phyloP scores from a whole-genome alignment of 2,797 vertebrate species.

The Hippocampus kuda region DNA sequence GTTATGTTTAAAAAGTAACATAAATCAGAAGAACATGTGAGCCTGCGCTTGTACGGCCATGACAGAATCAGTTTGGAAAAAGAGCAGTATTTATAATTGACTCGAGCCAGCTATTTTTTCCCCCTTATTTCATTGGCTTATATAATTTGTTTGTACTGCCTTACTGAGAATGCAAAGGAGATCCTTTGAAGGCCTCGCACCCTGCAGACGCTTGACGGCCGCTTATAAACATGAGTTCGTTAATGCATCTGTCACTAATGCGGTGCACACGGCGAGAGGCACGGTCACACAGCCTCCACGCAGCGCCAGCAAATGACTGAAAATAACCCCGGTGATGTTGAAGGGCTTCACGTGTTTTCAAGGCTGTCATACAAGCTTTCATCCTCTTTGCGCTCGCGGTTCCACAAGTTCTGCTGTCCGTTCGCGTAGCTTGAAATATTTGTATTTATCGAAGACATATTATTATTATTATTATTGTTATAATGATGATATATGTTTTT shows the following conservation, averaged over 20 bases:
- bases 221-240: slow-evolving; percentile 45
- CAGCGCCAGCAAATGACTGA: slow-evolving; percentile 18
- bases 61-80: not conserved
- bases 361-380: slow-evolving; percentile 22
- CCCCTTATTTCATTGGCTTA: slow-evolving; percentile 6
- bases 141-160: slow-evolving; percentile 20
- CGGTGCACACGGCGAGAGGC: slow-evolving; percentile 27
- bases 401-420: slow-evolving; percentile 3
- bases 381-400: slow-evolving; percentile 17
- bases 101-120: not conserved
- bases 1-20: not conserved
- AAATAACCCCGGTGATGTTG: slow-evolving; percentile 24
- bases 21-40: not conserved
- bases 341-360: slow-evolving; percentile 25
- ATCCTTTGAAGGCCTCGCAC: slow-evolving; percentile 21
- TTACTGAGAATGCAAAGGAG: slow-evolving; percentile 34
- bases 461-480: no score
- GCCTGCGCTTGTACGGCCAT: not conserved
- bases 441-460: slow-evolving; percentile 5
- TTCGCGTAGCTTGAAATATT: slow-evolving; percentile 19
- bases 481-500: no score
- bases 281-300: slow-evolving; percentile 21
- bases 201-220: slow-evolving; percentile 32
- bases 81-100: slow-evolving; percentile 1
- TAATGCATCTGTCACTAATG: slow-evolving; percentile 43